Evolutionary conservation across 2,888 invertebrate genomes (phyloP), one percentile per base, ranked within the genome.

Genomic region (Agrotis segetum): DNA sequence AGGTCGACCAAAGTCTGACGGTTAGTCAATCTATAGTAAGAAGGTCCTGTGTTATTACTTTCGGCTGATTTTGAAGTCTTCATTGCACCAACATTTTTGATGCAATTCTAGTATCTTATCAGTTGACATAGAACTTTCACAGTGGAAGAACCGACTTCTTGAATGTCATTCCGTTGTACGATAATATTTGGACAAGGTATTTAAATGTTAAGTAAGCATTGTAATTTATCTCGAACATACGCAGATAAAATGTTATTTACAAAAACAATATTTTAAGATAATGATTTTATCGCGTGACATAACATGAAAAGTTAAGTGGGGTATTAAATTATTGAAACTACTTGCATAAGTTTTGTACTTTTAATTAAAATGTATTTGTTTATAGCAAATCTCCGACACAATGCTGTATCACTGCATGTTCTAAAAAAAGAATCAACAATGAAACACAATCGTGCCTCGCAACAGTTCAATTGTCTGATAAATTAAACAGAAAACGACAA

Each of bases 201-300:
- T 29, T 53, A 67, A 34, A 46, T 52, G 59, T n/a, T 21, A 47
- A 13, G 21, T 50, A 47, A 46, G 9, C 24, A 52, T 19, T 62
- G 16, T 63, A 34, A 29, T 50, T 49, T 78, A 80, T 71, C 80
- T 70, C 49, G 24, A 80, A 49, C 34, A 29, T 7, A 4, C 19
- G 7, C 16, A 56, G 61, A 75, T 79, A 40, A 65, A 71, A 67
- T 65, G 47, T 44, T 67, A 66, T 64, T 68, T 69, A 74, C 79
- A 59, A 61, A 59, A 75, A 65, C 67, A 75, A 65, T 34, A 62
- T 55, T 52, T 21, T 11, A 29, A 21, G 69, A 79, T 78, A 72
- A 67, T 24, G 29, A 49, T 65, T 55, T 34, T 75, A 63, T 71
- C 63, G 34, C 46, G 19, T 66, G 64, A 29, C 56, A 66, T 74